Evolutionary conservation across 37 sponge, comb jelly and placozoan species (phyloP).

Genomic region (Ianthella basta): DNA sequence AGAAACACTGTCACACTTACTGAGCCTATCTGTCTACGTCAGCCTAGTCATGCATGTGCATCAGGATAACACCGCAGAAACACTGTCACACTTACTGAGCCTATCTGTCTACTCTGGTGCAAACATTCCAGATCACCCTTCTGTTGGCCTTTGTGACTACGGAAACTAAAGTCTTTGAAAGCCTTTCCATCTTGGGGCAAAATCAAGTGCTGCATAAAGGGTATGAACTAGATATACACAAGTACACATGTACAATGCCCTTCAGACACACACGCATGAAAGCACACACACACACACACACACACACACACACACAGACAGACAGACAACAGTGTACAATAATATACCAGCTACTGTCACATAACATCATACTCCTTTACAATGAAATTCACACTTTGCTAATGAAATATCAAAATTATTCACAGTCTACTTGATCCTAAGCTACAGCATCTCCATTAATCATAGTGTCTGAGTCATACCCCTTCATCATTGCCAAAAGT

Average conservation of each 20-base stretch:
- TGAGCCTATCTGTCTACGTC: neutral
- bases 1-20: no score
- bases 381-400: no score
- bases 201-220: neutral
- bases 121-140: slow-evolving; percentile 65
- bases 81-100: no score
- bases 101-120: slow-evolving; percentile 43
- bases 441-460: neutral
- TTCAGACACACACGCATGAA: neutral
- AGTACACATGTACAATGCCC: neutral
- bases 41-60: no score
- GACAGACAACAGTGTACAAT: neutral
- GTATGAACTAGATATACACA: neutral
- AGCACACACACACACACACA: neutral
- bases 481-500: slow-evolving; percentile 66
- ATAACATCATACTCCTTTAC: no score
- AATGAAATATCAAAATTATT: no score
- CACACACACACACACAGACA: no score
- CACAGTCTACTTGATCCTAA: no score
- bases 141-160: slow-evolving; percentile 19
- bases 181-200: neutral
- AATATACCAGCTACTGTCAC: neutral
- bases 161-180: neutral
- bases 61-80: no score
- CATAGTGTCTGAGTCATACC: slow-evolving; percentile 32